Conservation (phyloP, 2,888 invertebrate species). For the Aproaerema taeniolella region DNA sequence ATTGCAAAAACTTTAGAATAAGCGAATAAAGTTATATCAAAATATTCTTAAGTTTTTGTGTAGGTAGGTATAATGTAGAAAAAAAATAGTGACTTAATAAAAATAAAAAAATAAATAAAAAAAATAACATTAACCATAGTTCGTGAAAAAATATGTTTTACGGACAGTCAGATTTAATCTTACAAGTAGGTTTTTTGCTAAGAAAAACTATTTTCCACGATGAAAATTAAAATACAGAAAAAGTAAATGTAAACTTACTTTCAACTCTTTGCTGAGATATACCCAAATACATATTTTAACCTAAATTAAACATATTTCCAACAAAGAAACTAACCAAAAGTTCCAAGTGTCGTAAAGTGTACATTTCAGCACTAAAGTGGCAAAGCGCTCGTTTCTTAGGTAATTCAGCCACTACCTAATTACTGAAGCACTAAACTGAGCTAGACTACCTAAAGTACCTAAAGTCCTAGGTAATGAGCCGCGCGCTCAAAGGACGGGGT, state of each 20-base stretch:
- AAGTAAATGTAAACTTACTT: too few species aligned
- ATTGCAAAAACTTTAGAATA: too few species aligned
- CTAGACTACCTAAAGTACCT: slow-evolving; percentile 40
- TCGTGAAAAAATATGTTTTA: too few species aligned
- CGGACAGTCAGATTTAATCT: too few species aligned
- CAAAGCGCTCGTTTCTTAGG: slow-evolving; percentile 26
- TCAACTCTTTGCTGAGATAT: too few species aligned
- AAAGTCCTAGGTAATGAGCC: slow-evolving; percentile 66
- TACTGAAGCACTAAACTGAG: slow-evolving; percentile 45
- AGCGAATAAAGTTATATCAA: too few species aligned
- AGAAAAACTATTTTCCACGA: too few species aligned
- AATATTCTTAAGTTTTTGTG: too few species aligned
- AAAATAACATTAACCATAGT: not conserved
- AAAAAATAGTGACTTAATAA: not conserved
- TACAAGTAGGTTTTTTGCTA: too few species aligned
- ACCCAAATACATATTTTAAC: too few species aligned
- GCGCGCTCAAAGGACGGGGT: slow-evolving; percentile 41
- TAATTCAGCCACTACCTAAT: slow-evolving; percentile 37
- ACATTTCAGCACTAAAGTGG: slow-evolving; percentile 15
- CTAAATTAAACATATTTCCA: too few species aligned
- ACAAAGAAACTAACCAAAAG: not conserved
- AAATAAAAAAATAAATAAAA: not conserved
- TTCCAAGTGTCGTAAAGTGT: slow-evolving; percentile 3
- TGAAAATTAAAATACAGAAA: too few species aligned
- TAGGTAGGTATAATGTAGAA: not conserved